Percentiles rank a stretch among this genome's conserved stretches.
Conservation (phyloP, 92 coral and sea anemone genomes). For the Epizoanthus rinbou region DNA sequence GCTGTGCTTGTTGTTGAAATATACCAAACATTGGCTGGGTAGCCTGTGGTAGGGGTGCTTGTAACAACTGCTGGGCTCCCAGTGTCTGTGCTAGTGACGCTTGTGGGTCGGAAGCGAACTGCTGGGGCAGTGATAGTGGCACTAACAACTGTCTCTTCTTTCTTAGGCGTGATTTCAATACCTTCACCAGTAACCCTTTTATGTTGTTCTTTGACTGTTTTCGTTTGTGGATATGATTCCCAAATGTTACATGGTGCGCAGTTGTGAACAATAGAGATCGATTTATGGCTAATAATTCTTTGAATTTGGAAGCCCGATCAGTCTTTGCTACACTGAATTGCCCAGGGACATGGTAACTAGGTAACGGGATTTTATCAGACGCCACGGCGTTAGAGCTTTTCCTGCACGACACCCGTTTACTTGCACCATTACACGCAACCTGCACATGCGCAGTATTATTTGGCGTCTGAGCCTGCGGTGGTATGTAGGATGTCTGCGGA, state of each 20-base stretch:
- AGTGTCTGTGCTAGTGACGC: constrained; percentile 4
- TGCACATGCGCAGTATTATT: background rate
- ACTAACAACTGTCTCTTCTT: constrained; percentile 24
- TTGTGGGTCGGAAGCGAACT: background rate
- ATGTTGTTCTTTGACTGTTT: background rate
- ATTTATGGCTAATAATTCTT: background rate
- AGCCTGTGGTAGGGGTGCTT: background rate
- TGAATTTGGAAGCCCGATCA: background rate
- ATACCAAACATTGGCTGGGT: constrained; percentile 7
- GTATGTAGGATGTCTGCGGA: constrained; percentile 37
- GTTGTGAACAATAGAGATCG: background rate
- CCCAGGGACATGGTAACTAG: background rate
- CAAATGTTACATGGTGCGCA: background rate
- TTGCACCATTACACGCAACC: constrained; percentile 12
- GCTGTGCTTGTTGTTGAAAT: constrained; percentile 24
- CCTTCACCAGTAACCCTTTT: background rate
- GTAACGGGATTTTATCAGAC: background rate
- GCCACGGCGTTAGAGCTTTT: constrained; percentile 5
- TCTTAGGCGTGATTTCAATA: constrained; percentile 4
- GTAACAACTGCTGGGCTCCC: constrained; percentile 22
- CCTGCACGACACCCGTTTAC: constrained; percentile 36
- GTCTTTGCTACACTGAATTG: background rate
- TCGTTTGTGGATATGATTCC: background rate
- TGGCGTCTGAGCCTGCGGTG: constrained; percentile 36
- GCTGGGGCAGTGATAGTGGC: constrained; percentile 17